Evolutionary conservation across 2,797 vertebrate species (phyloP).

Genomic region (Notoglanidium macrostoma): DNA sequence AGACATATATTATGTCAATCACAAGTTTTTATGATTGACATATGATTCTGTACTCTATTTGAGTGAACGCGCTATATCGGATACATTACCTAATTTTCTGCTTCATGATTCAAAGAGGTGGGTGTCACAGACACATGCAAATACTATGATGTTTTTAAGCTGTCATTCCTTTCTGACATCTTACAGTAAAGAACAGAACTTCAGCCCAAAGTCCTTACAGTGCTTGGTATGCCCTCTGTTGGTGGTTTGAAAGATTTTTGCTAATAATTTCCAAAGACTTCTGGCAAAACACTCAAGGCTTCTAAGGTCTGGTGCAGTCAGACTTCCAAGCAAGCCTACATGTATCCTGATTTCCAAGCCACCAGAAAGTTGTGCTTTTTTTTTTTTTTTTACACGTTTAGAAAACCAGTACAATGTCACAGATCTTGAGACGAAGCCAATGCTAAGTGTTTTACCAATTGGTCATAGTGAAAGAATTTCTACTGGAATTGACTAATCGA

Average conservation of each 20-base stretch:
- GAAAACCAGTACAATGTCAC: background rate
- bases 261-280: background rate
- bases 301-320: background rate
- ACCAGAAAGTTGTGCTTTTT: background rate
- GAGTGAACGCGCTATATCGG: background rate
- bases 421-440: background rate
- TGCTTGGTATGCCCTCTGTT: constrained; percentile 58
- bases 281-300: background rate
- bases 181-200: background rate
- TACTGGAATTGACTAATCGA: background rate
- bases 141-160: background rate
- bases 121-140: background rate
- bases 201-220: background rate
- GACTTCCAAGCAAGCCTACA: no score
- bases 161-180: background rate
- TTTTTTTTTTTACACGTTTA: background rate
- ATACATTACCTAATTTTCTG: background rate
- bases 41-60: constrained; percentile 15
- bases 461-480: background rate
- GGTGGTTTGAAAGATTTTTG: constrained; percentile 43
- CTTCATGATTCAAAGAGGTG: background rate
- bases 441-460: background rate
- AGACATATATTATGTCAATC: background rate
- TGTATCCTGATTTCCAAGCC: background rate
- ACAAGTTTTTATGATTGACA: background rate